A percentile compares a stretch with the other conserved stretches of the same genome.
Conservation (phyloP, 1,140 invertebrate species). For the Diorhabda sublineata region DNA sequence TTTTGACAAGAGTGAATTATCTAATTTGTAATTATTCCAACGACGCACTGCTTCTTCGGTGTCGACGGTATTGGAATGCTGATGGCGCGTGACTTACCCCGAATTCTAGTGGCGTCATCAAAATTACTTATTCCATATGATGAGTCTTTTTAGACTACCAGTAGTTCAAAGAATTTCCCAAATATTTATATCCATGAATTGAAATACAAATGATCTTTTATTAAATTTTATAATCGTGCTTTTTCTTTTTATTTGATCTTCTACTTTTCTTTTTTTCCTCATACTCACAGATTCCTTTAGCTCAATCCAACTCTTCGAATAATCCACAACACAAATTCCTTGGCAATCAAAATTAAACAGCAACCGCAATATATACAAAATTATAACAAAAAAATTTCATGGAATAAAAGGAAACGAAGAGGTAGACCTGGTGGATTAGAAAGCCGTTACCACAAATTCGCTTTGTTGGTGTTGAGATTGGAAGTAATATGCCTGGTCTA, state of each 20-base stretch:
- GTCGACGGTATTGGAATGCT: neutral
- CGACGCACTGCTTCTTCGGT: neutral
- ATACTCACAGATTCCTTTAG: neutral
- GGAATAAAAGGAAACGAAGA: too few species aligned
- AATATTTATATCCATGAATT: too few species aligned
- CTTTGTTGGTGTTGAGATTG: too few species aligned
- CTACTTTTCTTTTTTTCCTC: neutral
- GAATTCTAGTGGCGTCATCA: neutral
- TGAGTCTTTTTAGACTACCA: neutral
- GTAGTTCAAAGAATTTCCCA: too few species aligned
- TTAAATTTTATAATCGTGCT: neutral
- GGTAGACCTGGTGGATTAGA: too few species aligned
- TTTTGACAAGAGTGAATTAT: slow-evolving; percentile 3
- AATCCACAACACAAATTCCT: too few species aligned
- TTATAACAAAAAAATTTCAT: too few species aligned
- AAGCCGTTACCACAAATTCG: too few species aligned
- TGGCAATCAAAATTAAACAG: too few species aligned
- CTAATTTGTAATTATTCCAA: slow-evolving; percentile 3
- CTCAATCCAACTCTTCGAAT: neutral
- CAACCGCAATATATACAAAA: too few species aligned
- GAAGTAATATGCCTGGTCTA: too few species aligned
- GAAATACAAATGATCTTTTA: neutral
- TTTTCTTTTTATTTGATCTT: neutral
- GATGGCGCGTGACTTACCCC: neutral
- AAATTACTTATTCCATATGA: slow-evolving; percentile 1